These are phyloP conservation scores for Hemiscyllium ocellatum DNA, from an alignment of 2,113 vertebrate genomes.

Conservation along the genomic window DNA sequence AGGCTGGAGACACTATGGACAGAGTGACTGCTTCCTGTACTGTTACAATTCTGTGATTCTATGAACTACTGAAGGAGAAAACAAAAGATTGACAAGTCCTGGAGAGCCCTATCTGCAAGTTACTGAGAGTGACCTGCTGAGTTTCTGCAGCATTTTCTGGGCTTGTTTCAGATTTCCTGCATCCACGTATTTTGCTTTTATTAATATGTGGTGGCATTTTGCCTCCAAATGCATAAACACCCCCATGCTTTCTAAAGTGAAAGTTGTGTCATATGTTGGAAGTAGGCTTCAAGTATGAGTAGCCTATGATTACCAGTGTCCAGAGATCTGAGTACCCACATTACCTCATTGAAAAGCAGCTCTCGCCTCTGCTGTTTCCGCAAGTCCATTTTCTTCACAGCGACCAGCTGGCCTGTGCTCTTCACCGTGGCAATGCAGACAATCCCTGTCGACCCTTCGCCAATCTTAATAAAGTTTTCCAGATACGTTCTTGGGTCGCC, in stretches of 20 bases:
- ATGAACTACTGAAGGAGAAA: neutral
- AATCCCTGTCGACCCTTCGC: slow-evolving; percentile 85
- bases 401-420: slow-evolving; percentile 76
- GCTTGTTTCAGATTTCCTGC: no score
- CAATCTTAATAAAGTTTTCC: slow-evolving; percentile 94
- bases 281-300: neutral
- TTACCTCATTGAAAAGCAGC: slow-evolving; percentile 88
- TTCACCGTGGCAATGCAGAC: slow-evolving; percentile 86
- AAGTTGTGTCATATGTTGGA: neutral
- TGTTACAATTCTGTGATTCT: no score
- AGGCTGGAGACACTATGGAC: no score
- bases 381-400: slow-evolving; percentile 94
- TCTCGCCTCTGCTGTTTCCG: slow-evolving; percentile 86
- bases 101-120: neutral
- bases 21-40: no score
- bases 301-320: neutral
- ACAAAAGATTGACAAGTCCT: neutral
- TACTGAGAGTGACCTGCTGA: neutral
- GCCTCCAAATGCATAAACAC: neutral
- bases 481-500: slow-evolving; percentile 80
- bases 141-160: no score
- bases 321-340: neutral
- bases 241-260: neutral
- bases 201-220: neutral
- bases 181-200: no score